These are phyloP conservation scores for Epinotia brunnichana DNA, from an alignment of 2,888 invertebrate genomes.

Conservation along the genomic window DNA sequence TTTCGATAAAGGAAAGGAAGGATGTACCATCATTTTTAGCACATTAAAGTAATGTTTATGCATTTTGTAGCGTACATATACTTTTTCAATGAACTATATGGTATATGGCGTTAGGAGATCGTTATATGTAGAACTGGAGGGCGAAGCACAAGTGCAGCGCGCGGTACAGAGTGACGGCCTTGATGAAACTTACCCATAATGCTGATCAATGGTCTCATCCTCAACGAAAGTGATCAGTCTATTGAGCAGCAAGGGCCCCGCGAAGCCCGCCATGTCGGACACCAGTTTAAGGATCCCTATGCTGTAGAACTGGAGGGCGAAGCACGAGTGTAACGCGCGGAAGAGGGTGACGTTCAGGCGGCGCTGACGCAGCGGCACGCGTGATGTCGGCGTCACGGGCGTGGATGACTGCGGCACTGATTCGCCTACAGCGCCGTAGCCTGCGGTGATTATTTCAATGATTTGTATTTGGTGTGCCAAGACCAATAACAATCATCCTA, in stretches of 20 bases:
- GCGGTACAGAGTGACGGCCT: constrained; percentile 84
- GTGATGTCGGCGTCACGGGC: constrained; percentile 71
- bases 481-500: too few relatives aligned
- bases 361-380: constrained; percentile 66
- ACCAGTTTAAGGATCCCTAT: constrained; percentile 92
- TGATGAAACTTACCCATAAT: constrained; percentile 87
- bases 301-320: constrained; percentile 92
- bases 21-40: too few relatives aligned
- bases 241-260: constrained; percentile 94
- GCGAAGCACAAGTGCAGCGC: constrained; percentile 91
- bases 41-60: too few relatives aligned
- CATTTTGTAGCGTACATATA: too few relatives aligned
- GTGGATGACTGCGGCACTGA: constrained; percentile 65
- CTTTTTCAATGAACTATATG: too few relatives aligned
- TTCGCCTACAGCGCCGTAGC: constrained; percentile 73
- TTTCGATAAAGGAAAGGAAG: too few relatives aligned
- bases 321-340: constrained; percentile 88
- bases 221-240: constrained; percentile 91
- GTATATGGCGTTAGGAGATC: too few relatives aligned
- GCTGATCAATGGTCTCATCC: constrained; percentile 86
- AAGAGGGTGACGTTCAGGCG: constrained; percentile 84
- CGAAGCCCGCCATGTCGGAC: constrained; percentile 93
- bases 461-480: neutral
- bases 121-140: too few relatives aligned
- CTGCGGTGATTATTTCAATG: constrained; percentile 47